Evolutionary conservation across 2,888 invertebrate genomes (phyloP), one percentile per base, ranked within the genome.

Genomic region (Nomada ruficornis): DNA sequence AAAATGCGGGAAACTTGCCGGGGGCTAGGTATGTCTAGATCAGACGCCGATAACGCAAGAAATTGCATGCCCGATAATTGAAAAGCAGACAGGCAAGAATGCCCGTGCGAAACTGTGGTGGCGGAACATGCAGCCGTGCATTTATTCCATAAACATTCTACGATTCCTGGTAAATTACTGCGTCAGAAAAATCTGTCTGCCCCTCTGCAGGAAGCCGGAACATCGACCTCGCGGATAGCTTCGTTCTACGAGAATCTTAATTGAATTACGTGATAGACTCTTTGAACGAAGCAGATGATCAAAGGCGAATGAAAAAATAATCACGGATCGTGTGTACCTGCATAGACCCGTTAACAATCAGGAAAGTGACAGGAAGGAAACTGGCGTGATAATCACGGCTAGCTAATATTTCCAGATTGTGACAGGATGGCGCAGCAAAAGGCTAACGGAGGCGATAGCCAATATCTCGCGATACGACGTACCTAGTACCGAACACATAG

Each of bases 321-420:
- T 10, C 1, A 23, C 26, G 15, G 23, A 20, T 26, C 11, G 57
- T 29, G 26, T 20, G 57, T 7, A 18, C 36, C 36, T 36, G 36
- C 36, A 36, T 36, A 9, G 36, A 36, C 36, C 36, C 0, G 36
- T 36, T 7, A 36, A 36, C 36, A 36, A 36, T 36, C 5, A 7
- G 36, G 52, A 59, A 50, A 10, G 57, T 9, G n/a, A 74, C 44
- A 7, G 15, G 10, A 11, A 20, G 68, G 50, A 59, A 42, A 44
- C 68, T n/a, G 57, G 47, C 29, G 26, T 52, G 85, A 84, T 86
- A 64, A 83, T 84, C 77, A 79, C 69, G 75, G 78, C 77, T 72
- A 79, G 86, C 89, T 90, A 89, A 89, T 90, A 90, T 90, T 90
- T 91, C 86, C 85, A 89, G 91, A 91, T 90, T 91, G 69, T 81